Evolutionary conservation across 2,888 invertebrate genomes (phyloP), one percentile per base, ranked within the genome.

Genomic region (Drosophila crucigera): DNA sequence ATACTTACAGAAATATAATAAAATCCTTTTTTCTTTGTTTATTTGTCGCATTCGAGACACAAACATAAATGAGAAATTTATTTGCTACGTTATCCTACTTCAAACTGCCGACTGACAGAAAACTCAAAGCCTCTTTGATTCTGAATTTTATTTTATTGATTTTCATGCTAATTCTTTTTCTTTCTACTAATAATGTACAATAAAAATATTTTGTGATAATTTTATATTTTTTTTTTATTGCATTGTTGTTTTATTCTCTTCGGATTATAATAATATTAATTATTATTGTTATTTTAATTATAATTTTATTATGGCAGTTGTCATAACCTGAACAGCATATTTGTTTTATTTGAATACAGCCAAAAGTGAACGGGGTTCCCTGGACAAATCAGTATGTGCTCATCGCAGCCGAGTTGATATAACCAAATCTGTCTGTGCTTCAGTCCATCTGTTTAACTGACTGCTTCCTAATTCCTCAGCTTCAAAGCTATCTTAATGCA

Each of bases 51-150:
- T 1, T 19, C 19, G 33, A 33, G 22, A 6, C 16, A 1, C 33
- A 43, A 43, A 22, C 4, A 3, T 28, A 7, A 31, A 30, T 25
- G 16, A 9, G 6, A n/a, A 33, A 33, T 54, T 10, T 30, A n/a
- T 16, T 35, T 19, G 1, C 4, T 5, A 7, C 10, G 11, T 16
- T 7, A 11, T 3, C 16, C 9, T 22, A 9, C 22, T 9, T 10
- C 0, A 31, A 37, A 54, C 3, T 35, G 5, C 3, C 3, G n/a
- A n/a, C 2, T 3, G 41, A 25, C 30, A n/a, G 4, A 2, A 68
- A 39, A 47, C 3, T n/a, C 56, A 58, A 52, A 22, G 68, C 52
- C 9, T 35, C 25, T 28, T 11, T 10, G 68, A 58, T 58, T 33
- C n/a, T 1, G 6, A 30, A 47, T 10, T 33, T 22, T 19, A 25